Evolutionary conservation across 2,113 vertebrate species (phyloP), one percentile per base, ranked within the genome.

Genomic region (Pomatorhinus ruficollis): DNA sequence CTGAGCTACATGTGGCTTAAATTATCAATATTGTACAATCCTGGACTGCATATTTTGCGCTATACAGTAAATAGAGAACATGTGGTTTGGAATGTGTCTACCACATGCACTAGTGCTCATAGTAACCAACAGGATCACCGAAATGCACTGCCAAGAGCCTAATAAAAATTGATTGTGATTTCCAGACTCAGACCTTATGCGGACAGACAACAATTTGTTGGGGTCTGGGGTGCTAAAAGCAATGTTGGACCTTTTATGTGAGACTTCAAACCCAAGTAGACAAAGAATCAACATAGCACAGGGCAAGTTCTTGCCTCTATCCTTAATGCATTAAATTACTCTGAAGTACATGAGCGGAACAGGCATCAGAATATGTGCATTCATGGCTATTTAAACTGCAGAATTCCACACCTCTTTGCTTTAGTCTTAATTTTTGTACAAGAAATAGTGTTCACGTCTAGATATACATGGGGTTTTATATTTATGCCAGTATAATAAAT

Each of bases 1-100:
- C 57, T 57, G 9, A 82, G 33, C 37, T 87, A 87, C 96, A 96
- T 33, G 18, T 82, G 94, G 83, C n/a, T 95, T 91, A 71, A 65
- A 96, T 91, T 94, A 91, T 27, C 33, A 63, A 35, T 66, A 64
- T 90, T 93, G 70, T 74, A 83, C 69, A 91, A 21, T 33, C 45
- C 54, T 65, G 57, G 71, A 78, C 61, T 87, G 65, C 64, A 49
- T 83, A 92, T 90, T 71, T 86, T 21, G 9, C 91, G 49, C 57
- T 87, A 21, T 72, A 57, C 42, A 50, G 44, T 83, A 75, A 94
- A 94, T 50, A 68, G 53, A 84, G 81, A 63, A 44, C 69, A 75
- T 86, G 69, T 92, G 84, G n/a, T 40, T 78, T 72, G 83, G 61
- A 89, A 81, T 49, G 63, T 79, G 81, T 68, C 70, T 77, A 31